Evolutionary conservation across 2,113 vertebrate species (phyloP), one percentile per base, ranked within the genome.

Genomic region (Phaetusa simplex): DNA sequence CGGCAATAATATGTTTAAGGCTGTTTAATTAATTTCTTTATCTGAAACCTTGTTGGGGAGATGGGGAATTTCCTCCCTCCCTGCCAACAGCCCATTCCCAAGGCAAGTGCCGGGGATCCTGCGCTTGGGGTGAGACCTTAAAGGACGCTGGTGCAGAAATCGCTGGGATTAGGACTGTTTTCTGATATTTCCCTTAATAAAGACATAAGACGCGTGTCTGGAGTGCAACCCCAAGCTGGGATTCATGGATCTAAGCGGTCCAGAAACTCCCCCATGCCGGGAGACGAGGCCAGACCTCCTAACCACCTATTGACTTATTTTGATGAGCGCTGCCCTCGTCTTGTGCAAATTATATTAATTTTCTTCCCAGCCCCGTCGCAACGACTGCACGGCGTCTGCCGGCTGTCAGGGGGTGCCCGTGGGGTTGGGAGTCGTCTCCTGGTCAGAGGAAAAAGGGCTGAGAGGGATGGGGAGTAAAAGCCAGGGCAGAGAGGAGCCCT

Each of bases 191-290:
- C 34, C 72, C 20, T 72, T 65, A 81, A 65, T n/a, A 83, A 88
- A 72, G 38, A 64, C 32, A 0, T 3, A 36, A 55, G 10, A 77
- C 4, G 4, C 2, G 0, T 0, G 3, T 11, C 58, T 7, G 6
- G 52, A 76, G 53, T 19, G 30, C 0, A 13, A 52, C 34, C 32
- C 34, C 52, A 27, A 45, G 53, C 18, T 12, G 9, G 45, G 43
- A 80, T 67, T 72, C 19, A 3, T 2, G 10, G 61, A 30, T 47
- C 15, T 8, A 71, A 18, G 14, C 14, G 24, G 11, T 36, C 42
- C 73, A 93, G 49, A 82, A 81, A 58, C 8, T 66, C 15, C 32
- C 9, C 11, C 38, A 11, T 1, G 1, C 22, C 11, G 4, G n/a
- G 22, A 71, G 17, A 24, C 0, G 10, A 70, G 29, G 38, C 47